Conservation (phyloP, 2,797 vertebrate genomes). For the Eutrigla gurnardus region DNA sequence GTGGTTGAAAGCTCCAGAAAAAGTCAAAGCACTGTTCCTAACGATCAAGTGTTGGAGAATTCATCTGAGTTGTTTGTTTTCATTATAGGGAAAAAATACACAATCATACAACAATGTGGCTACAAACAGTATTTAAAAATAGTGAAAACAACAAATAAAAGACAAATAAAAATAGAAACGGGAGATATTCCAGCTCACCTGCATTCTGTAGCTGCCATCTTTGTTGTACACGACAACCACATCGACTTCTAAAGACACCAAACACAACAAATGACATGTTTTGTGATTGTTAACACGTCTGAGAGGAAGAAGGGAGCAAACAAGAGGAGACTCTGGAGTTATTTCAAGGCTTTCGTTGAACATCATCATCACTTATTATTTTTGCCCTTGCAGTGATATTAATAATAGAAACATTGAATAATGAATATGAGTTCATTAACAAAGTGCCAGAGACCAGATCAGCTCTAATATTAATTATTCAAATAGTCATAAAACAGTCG, state of each 20-base stretch:
- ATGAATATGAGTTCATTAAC: conserved; percentile 23
- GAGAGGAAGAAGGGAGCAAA: background rate
- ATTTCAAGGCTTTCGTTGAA: background rate
- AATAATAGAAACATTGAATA: conserved; percentile 49
- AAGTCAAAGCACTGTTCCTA: background rate
- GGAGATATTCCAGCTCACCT: conserved; percentile 81
- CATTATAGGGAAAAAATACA: background rate
- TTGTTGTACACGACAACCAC: conserved; percentile 87
- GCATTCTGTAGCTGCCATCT: conserved; percentile 92
- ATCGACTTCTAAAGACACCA: conserved; percentile 83
- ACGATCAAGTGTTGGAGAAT: background rate
- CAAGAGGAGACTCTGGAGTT: background rate
- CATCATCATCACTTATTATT: conserved; percentile 13
- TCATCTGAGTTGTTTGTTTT: background rate
- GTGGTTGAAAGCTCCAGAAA: background rate
- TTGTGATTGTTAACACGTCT: background rate
- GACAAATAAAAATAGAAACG: background rate
- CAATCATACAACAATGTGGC: background rate
- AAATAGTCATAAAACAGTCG: too few relatives aligned
- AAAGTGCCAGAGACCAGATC: too few relatives aligned
- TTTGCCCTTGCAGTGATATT: conserved; percentile 25
- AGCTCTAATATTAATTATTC: too few relatives aligned
- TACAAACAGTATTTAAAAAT: background rate
- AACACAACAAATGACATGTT: background rate
- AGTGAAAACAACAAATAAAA: background rate